Conservation (phyloP, 2,797 vertebrate genomes). For the Trachurus trachurus region DNA sequence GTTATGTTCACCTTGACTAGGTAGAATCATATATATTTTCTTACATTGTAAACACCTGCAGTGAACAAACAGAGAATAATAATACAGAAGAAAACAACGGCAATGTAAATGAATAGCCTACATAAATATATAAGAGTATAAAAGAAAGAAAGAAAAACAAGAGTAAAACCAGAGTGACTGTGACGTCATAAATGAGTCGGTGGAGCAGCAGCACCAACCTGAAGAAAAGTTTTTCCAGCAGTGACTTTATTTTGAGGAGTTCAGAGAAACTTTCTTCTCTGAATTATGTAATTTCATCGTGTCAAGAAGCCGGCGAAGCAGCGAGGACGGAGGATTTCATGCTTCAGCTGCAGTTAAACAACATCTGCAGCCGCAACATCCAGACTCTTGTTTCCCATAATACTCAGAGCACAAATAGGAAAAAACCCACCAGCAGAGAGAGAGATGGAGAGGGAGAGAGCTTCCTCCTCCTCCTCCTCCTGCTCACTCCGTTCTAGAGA, state of each 20-base stretch:
- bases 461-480: neutral
- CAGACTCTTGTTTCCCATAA: neutral
- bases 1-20: too few species aligned
- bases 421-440: conserved; percentile 14
- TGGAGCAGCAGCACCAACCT: neutral
- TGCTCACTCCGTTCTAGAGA: conserved; percentile 22
- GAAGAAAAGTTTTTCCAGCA: conserved; percentile 4
- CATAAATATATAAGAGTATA: too few species aligned
- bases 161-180: too few species aligned
- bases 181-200: too few species aligned
- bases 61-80: too few species aligned
- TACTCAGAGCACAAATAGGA: neutral
- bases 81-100: too few species aligned
- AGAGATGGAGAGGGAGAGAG: too few species aligned
- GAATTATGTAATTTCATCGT: conserved; percentile 25
- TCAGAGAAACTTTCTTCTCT: neutral
- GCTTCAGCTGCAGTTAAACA: conserved; percentile 7
- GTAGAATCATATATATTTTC: too few species aligned
- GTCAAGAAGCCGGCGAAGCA: conserved; percentile 17
- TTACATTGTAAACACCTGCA: too few species aligned
- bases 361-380: neutral
- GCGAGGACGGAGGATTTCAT: neutral
- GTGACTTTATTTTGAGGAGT: neutral
- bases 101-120: too few species aligned
- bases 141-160: too few species aligned